phyloP scores from a whole-genome alignment of 2,113 vertebrate genomes.

The Cryptomyrus ogoouensis region DNA sequence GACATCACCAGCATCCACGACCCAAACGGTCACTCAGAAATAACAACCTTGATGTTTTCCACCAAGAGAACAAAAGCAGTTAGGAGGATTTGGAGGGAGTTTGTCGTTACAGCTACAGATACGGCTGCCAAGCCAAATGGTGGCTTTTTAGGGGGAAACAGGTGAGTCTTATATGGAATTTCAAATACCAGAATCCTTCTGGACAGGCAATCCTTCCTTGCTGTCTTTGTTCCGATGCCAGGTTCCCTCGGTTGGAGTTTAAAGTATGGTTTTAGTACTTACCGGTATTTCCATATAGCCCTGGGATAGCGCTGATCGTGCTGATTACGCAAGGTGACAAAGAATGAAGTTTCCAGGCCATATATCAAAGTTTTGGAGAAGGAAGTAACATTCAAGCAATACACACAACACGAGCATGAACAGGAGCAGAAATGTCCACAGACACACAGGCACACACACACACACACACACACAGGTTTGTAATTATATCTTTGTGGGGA shows the following conservation, averaged over 20 bases:
- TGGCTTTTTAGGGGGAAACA: not conserved
- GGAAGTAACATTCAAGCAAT: not conserved
- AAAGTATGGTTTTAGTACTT: not conserved
- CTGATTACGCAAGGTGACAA: not conserved
- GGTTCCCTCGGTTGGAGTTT: not conserved
- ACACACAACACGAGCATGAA: not conserved
- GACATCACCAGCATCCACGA: not conserved
- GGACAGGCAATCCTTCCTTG: not conserved
- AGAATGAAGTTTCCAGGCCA: not conserved
- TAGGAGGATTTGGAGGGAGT: not conserved
- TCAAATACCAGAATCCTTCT: not conserved
- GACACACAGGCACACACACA: not conserved
- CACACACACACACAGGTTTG: too few species aligned
- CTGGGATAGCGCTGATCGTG: not conserved
- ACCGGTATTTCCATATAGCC: not conserved
- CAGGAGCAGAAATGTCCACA: constrained; percentile 28
- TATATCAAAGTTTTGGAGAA: not conserved
- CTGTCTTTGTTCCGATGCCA: not conserved
- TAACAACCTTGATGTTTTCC: not conserved
- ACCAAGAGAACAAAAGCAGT: not conserved
- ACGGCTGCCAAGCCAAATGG: not conserved
- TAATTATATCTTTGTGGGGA: too few species aligned
- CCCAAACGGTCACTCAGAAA: not conserved
- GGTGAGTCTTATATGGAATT: not conserved
- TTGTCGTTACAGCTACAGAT: not conserved